phyloP scores from a whole-genome alignment of 1,140 invertebrate genomes.

The Sycophila sp. region DNA sequence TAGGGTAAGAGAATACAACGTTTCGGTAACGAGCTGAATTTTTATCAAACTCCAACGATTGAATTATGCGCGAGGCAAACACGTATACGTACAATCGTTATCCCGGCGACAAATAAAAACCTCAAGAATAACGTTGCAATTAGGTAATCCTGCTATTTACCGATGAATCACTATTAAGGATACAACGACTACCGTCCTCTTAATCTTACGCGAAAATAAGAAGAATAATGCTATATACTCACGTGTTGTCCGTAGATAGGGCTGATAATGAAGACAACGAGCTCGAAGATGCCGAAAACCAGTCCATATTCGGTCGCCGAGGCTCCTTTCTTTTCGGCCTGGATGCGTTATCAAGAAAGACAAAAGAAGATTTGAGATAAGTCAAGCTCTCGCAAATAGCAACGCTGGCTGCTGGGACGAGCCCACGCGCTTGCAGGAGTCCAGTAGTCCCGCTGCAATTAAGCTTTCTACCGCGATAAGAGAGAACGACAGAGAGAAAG shows the following conservation, averaged over 20 bases:
- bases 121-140: neutral
- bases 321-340: conserved; percentile 89
- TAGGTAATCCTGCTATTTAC: no score
- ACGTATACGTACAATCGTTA: no score
- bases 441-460: conserved; percentile 11
- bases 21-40: neutral
- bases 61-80: no score
- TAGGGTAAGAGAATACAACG: no score
- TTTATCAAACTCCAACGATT: no score
- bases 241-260: conserved; percentile 89
- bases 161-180: no score
- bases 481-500: no score
- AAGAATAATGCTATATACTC: conserved; percentile 50
- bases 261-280: conserved; percentile 90
- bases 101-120: no score
- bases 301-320: conserved; percentile 88
- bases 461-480: no score
- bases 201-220: neutral
- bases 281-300: conserved; percentile 92
- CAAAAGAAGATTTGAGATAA: neutral
- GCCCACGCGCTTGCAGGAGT: conserved; percentile 6
- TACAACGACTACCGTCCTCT: neutral
- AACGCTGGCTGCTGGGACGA: no score
- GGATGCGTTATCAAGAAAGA: conserved; percentile 34
- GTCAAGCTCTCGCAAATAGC: neutral